Percentiles rank a stretch among this genome's conserved stretches.
phyloP scores from a whole-genome alignment of 2,888 invertebrate genomes.

The Spatulosminthurus flaviceps region DNA sequence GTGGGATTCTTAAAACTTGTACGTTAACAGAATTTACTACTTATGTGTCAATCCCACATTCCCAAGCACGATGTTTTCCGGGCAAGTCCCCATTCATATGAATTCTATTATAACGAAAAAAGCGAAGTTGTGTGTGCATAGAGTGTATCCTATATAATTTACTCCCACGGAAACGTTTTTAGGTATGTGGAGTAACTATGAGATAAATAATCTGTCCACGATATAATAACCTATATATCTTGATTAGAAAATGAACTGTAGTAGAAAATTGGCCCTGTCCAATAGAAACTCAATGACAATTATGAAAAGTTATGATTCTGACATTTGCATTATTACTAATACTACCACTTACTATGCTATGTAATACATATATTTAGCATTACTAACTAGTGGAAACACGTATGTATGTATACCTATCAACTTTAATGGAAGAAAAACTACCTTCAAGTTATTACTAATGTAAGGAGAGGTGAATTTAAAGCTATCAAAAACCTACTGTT shows the following conservation, averaged over 20 bases:
- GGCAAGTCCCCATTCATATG: background rate
- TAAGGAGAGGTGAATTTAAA: slow-evolving; percentile 13
- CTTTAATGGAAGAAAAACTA: background rate
- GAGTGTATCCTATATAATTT: background rate
- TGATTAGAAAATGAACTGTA: background rate
- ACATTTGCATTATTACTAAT: slow-evolving; percentile 15
- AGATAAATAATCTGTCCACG: slow-evolving; percentile 20
- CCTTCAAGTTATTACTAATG: slow-evolving; percentile 15
- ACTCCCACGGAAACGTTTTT: background rate
- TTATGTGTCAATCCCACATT: background rate
- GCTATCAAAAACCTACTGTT: background rate
- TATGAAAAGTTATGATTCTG: slow-evolving; percentile 27
- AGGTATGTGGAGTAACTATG: background rate
- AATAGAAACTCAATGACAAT: slow-evolving; percentile 32
- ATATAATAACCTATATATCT: background rate
- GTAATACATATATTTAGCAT: background rate
- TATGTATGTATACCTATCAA: too few relatives aligned
- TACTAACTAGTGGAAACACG: background rate
- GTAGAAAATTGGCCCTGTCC: slow-evolving; percentile 28
- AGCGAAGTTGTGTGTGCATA: background rate
- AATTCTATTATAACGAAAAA: background rate
- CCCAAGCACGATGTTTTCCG: background rate
- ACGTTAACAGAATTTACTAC: background rate
- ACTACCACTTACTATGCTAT: too few relatives aligned
- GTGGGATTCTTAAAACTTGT: background rate